phyloP scores from a whole-genome alignment of 2,888 invertebrate genomes.

The Cordilura impudica region DNA sequence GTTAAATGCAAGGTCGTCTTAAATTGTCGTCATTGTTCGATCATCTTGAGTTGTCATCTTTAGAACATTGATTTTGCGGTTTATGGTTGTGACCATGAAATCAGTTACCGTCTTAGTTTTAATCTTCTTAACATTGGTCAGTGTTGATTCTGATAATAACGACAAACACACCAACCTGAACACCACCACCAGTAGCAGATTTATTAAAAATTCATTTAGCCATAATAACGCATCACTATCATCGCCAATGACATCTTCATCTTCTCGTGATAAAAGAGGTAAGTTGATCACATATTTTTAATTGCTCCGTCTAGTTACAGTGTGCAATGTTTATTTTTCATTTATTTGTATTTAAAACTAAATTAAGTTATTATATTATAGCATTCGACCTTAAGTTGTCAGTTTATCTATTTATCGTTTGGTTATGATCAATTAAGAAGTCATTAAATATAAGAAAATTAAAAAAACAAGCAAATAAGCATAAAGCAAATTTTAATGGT shows the following conservation, averaged over 20 bases:
- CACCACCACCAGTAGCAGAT: conserved; percentile 14
- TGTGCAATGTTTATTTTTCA: neutral
- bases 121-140: conserved; percentile 53
- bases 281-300: conserved; percentile 19
- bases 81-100: conserved; percentile 29
- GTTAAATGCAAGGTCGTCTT: conserved; percentile 44
- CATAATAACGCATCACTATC: conserved; percentile 38
- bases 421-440: conserved; percentile 29
- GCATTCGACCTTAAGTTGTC: conserved; percentile 39
- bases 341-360: neutral
- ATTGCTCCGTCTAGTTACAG: neutral
- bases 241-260: neutral
- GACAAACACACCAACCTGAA: neutral
- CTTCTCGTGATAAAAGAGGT: conserved; percentile 62
- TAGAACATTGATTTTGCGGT: neutral
- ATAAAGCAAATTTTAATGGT: too few relatives aligned
- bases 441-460: conserved; percentile 5
- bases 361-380: conserved; percentile 45
- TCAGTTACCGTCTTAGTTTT: conserved; percentile 40
- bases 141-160: conserved; percentile 34
- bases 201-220: conserved; percentile 41
- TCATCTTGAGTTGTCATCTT: conserved; percentile 32
- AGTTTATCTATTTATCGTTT: neutral
- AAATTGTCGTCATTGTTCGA: neutral
- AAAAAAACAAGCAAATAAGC: neutral